Conservation (phyloP, 2,888 invertebrate genomes). For the Odiellus spinosus region DNA sequence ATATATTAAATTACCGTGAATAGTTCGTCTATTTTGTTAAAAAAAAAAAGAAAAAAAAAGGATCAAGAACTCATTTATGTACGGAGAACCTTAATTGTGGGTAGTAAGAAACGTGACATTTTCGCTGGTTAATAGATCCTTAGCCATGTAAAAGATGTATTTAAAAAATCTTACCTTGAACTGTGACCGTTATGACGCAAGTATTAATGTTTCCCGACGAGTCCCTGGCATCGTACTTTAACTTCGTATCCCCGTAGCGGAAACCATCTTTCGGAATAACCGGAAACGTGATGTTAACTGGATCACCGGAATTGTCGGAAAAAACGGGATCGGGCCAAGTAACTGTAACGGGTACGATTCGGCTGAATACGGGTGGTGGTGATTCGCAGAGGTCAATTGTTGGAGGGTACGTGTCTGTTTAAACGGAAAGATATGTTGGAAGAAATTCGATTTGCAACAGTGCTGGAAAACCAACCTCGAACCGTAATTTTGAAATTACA, state of each 20-base stretch:
- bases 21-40: no score
- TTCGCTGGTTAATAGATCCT: no score
- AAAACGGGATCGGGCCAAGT: slow-evolving; percentile 42
- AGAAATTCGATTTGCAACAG: background rate
- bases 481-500: slow-evolving; percentile 44
- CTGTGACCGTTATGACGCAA: slow-evolving; percentile 43
- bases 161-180: slow-evolving; percentile 37
- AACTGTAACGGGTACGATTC: slow-evolving; percentile 32
- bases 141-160: background rate
- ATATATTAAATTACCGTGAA: no score
- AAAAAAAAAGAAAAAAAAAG: no score
- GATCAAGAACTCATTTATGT: no score
- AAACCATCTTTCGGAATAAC: slow-evolving; percentile 34
- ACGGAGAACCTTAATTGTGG: no score
- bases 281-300: slow-evolving; percentile 25
- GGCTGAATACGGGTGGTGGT: slow-evolving; percentile 36
- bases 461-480: slow-evolving; percentile 30
- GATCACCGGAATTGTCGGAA: slow-evolving; percentile 40
- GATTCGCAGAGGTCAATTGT: slow-evolving; percentile 41
- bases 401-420: slow-evolving; percentile 40
- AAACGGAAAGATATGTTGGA: background rate
- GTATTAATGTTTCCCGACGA: slow-evolving; percentile 40
- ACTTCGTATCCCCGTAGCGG: slow-evolving; percentile 38
- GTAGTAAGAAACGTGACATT: no score
- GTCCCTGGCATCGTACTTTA: slow-evolving; percentile 44